Evolutionary conservation across 2,797 vertebrate genomes (phyloP).

Genomic region (Molossus molossus): DNA sequence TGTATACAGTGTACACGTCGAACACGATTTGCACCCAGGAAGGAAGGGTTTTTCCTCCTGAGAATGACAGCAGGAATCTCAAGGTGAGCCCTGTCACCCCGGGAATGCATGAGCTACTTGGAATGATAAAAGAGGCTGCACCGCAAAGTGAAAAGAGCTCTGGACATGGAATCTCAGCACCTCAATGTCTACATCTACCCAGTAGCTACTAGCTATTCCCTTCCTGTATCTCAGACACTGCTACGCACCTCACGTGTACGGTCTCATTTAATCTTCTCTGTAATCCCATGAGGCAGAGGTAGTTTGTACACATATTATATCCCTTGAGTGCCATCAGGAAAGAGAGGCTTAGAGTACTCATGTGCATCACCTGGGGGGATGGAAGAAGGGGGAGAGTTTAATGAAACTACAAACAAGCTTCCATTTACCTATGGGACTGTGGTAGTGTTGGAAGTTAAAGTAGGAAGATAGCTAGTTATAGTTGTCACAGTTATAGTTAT

Average conservation of each 20-base stretch:
- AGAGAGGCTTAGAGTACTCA: not conserved
- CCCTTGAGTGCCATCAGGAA: not conserved
- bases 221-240: not conserved
- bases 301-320: not conserved
- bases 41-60: not conserved
- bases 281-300: not conserved
- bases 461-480: no score
- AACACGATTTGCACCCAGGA: not conserved
- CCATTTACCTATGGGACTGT: no score
- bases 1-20: not conserved
- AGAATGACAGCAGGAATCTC: not conserved
- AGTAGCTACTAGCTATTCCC: no score
- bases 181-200: not conserved
- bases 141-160: not conserved
- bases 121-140: not conserved
- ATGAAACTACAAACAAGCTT: no score
- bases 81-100: not conserved
- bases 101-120: not conserved
- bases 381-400: not conserved
- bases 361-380: not conserved
- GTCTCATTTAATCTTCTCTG: not conserved
- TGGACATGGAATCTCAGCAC: no score
- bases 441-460: no score
- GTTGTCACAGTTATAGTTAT: no score
- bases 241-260: not conserved